These are phyloP conservation scores for Neodiprion pinetum DNA, from an alignment of 1,140 invertebrate species.

Conservation along the genomic window DNA sequence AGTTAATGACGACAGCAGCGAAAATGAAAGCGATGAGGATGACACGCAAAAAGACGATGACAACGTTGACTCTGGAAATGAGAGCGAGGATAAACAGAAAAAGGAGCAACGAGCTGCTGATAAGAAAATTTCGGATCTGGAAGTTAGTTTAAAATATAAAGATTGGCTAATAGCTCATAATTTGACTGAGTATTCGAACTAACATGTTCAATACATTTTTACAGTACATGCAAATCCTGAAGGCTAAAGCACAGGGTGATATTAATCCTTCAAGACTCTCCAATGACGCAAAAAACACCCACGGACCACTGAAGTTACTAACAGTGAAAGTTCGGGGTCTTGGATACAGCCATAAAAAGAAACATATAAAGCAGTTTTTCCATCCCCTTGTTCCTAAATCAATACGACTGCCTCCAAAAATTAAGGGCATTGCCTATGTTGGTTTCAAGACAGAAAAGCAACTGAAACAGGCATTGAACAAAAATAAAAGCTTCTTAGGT, in stretches of 20 bases:
- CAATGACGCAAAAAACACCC: slow-evolving; percentile 38
- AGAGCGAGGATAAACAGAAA: slow-evolving; percentile 44
- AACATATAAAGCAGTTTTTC: slow-evolving; percentile 85
- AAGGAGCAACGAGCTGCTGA: slow-evolving; percentile 66
- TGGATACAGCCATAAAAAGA: slow-evolving; percentile 77
- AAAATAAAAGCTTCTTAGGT: slow-evolving; percentile 88
- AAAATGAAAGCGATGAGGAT: slow-evolving; percentile 25
- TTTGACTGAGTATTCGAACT: background rate
- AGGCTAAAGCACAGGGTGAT: slow-evolving; percentile 35
- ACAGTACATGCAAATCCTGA: slow-evolving; percentile 44
- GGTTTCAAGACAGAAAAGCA: slow-evolving; percentile 86
- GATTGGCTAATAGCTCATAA: too few species aligned
- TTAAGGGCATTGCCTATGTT: slow-evolving; percentile 88
- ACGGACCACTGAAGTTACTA: slow-evolving; percentile 65
- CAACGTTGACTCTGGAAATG: slow-evolving; percentile 34
- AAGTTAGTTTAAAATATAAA: slow-evolving; percentile 58
- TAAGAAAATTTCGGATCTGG: slow-evolving; percentile 75
- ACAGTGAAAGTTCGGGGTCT: slow-evolving; percentile 73
- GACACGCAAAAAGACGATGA: slow-evolving; percentile 50
- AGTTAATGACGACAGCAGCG: slow-evolving; percentile 22
- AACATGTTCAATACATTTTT: slow-evolving; percentile 11
- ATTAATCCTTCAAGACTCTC: slow-evolving; percentile 42
- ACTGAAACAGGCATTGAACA: slow-evolving; percentile 81
- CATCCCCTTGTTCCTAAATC: slow-evolving; percentile 79
- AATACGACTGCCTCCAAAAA: slow-evolving; percentile 78